Percentiles rank a stretch among this genome's conserved stretches.
phyloP scores from a whole-genome alignment of 2,888 invertebrate genomes.

The Xanthorhoe spadicearia region DNA sequence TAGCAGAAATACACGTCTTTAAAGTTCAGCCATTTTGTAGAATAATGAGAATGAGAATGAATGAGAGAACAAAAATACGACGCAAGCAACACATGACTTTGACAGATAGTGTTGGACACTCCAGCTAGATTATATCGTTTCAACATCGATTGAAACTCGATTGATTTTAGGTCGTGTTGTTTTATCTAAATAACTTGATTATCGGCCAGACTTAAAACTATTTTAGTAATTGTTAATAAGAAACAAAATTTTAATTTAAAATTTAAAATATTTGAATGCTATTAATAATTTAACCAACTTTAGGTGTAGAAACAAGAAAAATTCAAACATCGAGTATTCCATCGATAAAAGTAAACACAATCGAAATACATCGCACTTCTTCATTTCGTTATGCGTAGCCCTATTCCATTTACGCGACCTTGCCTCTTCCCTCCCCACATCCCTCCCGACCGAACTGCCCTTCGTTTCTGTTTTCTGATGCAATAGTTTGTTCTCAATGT shows the following conservation, averaged over 20 bases:
- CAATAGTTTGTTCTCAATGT: conserved; percentile 52
- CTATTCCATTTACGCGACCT: conserved; percentile 15
- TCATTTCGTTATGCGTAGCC: not conserved
- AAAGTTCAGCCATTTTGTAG: conserved; percentile 82
- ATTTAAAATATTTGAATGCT: no score
- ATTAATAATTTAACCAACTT: no score
- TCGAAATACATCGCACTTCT: not conserved
- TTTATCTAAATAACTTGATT: no score
- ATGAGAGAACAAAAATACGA: conserved; percentile 6
- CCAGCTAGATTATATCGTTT: no score
- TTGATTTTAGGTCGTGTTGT: not conserved
- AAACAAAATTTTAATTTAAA: no score
- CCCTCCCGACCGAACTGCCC: no score
- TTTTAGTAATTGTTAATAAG: no score
- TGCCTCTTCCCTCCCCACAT: conserved; percentile 13
- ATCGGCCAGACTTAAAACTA: no score
- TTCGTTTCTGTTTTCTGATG: conserved; percentile 57
- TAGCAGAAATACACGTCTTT: conserved; percentile 75
- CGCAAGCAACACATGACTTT: conserved; percentile 9
- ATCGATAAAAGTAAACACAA: not conserved
- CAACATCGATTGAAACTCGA: not conserved
- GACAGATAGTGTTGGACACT: conserved; percentile 10
- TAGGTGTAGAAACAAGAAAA: no score
- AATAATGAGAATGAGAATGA: conserved; percentile 43
- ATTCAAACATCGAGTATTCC: not conserved